phyloP scores from a whole-genome alignment of 1,140 invertebrate species.

The Drosophila suzukii region DNA sequence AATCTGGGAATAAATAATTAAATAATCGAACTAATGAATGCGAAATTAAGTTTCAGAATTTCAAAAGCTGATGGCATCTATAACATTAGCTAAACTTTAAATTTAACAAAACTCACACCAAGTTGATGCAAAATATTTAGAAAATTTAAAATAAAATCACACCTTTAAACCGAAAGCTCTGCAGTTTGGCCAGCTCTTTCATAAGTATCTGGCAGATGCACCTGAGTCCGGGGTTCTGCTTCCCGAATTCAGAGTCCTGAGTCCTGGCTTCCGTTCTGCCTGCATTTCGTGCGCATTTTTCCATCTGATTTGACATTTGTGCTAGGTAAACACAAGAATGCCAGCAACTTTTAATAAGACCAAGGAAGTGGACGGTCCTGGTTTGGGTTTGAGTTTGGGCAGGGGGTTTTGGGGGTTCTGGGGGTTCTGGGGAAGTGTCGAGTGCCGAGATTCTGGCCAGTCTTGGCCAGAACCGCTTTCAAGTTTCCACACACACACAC shows the following conservation, averaged over 20 bases:
- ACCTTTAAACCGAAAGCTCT: neutral
- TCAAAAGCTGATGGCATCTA: too few species aligned
- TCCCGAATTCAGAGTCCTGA: neutral
- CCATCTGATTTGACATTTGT: conserved; percentile 52
- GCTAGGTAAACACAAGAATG: conserved; percentile 51
- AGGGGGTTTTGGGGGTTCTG: too few species aligned
- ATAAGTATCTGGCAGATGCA: conserved; percentile 10
- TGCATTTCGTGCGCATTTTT: conserved; percentile 41
- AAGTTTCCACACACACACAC: neutral
- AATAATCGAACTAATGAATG: too few species aligned
- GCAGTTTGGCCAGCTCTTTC: neutral
- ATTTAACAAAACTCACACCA: neutral
- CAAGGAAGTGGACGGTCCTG: conserved; percentile 28
- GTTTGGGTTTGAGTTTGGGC: too few species aligned
- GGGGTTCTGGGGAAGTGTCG: conserved; percentile 2
- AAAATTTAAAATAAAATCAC: neutral
- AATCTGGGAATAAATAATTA: too few species aligned
- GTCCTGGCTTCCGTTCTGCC: conserved; percentile 5
- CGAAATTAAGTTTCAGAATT: too few species aligned
- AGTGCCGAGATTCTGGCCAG: conserved; percentile 28
- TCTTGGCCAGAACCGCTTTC: conserved; percentile 26
- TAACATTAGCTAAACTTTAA: too few species aligned
- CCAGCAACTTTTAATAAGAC: conserved; percentile 52
- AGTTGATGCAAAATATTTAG: neutral
- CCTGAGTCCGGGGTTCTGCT: neutral